Base-by-base conservation (phyloP, 2,113 vertebrate genomes). In the Psammodynastes pulverulentus region DNA sequence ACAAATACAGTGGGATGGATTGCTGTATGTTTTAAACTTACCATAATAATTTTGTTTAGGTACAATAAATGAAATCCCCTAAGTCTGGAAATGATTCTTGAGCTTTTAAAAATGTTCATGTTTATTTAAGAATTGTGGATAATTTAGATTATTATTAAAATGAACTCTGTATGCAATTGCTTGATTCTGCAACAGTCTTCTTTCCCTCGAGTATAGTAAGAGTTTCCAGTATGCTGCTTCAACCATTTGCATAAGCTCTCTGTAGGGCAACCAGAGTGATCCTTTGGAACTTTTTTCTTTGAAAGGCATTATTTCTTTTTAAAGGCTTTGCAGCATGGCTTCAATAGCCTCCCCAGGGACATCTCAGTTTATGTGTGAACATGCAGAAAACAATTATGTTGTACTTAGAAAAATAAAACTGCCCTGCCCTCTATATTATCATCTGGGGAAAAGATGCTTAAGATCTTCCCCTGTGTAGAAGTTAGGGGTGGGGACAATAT, bases 21-120 rank as follows among this genome's bases (percentile, higher is more conserved):
- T 48, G 17, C 12, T 13, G 9, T 87, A 84, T 93, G 19, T 56
- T 93, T 88, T 34, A 39, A 72, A 84, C 87, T 62, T 4, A 88
- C 86, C 19, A 84, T 0, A 1, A 54, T 56, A 52, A 91, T 93
- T 94, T 95, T 89, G 52, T 17, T 29, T 45, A 84, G 52, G 12
- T 89, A 79, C 84, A 12, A 84, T 90, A 23, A 3, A 15, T 52
- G 54, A 92, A 93, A 91, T 86, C 0, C 58, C 43, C 49, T 89
- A 34, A 43, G 34, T 72, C 87, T 86, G 29, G 89, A 79, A 48
- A 92, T 29, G 2, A 29, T n/a, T 4, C 72, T 51, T 1, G 92
- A 91, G 62, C 88, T 3, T 3, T 53, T 84, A 46, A 79, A 90
- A 53, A 26, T 90, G 90, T 46, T 23, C n/a, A 79, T 54, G 88